Base-by-base conservation (phyloP, 2,113 vertebrate species). In the Ibidorhyncha struthersii region DNA sequence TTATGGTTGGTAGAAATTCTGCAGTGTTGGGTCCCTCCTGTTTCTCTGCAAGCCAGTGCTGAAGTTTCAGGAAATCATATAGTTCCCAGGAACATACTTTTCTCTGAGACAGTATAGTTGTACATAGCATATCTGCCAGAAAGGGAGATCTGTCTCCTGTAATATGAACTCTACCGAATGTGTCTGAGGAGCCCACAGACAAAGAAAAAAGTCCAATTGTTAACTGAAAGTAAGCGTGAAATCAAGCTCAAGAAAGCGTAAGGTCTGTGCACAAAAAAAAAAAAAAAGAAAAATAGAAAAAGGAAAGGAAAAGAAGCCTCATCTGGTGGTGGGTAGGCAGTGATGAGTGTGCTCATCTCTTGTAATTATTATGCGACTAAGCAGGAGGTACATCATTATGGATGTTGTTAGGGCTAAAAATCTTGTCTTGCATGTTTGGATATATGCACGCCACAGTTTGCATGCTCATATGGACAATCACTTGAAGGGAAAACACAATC, bases 401-500 rank as follows among this genome's bases (percentile, higher is more conserved):
- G 81, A 55, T 76, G 56, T 59, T 84, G 80, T 90, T 67, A 76
- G 26, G 82, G 85, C 70, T 91, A 45, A 72, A 78, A 91, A 79
- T 40, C 70, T 85, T 87, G 73, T 94, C 84, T 89, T 91, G 63
- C 63, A 34, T 71, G 59, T 95, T 94, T 87, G 94, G 70, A 20
- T 95, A 10, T 71, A 45, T n/a, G 70, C 90, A 85, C 40, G 36
- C 70, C 70, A 85, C 96, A 93, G 92, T 94, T 82, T 96, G 87
- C 53, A 27, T 43, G 66, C 82, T 96, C 96, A 91, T 93, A 94
- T 88, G 96, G 90, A 90, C 96, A 91, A 61, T 53, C 62, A 85
- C 73, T 95, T 76, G 81, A 79, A 95, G 72, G 61, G 80, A 96
- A 96, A 96, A 95, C 90, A 96, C 95, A 97, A 82, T 96, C 96